phyloP scores from a whole-genome alignment of 2,797 vertebrate genomes.

The Thamnophis elegans region DNA sequence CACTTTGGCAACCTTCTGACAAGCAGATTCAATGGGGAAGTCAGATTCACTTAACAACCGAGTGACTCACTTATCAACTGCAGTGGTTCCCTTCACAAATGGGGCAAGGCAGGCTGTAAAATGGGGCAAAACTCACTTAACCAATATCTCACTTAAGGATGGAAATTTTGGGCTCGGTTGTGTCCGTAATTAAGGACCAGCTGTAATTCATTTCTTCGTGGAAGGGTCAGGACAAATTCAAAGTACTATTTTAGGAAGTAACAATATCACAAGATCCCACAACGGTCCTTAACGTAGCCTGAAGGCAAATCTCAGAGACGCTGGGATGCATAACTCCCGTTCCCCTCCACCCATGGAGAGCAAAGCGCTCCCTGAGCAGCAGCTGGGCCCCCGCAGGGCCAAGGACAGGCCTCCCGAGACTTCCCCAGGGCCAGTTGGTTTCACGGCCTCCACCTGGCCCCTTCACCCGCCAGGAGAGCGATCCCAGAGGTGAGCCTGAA shows the following conservation, averaged over 20 bases:
- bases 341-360: background rate
- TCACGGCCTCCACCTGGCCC: too few species aligned
- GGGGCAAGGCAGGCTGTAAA: background rate
- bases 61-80: background rate
- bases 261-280: background rate
- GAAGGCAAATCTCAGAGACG: fast-evolving
- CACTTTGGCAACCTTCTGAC: background rate
- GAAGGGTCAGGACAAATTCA: background rate
- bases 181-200: background rate
- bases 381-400: background rate
- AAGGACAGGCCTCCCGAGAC: background rate
- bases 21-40: background rate
- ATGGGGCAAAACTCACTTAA: background rate
- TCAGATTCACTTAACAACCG: background rate
- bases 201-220: background rate
- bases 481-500: background rate
- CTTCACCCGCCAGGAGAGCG: too few species aligned
- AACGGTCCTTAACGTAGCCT: fast-evolving
- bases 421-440: too few species aligned
- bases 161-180: background rate
- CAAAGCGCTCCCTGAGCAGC: too few species aligned
- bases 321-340: background rate
- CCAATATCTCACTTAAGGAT: background rate
- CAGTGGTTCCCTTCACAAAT: background rate
- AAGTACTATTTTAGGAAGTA: background rate